These are phyloP conservation scores for Elgaria multicarinata DNA, from an alignment of 2,113 vertebrate genomes.

Conservation along the genomic window DNA sequence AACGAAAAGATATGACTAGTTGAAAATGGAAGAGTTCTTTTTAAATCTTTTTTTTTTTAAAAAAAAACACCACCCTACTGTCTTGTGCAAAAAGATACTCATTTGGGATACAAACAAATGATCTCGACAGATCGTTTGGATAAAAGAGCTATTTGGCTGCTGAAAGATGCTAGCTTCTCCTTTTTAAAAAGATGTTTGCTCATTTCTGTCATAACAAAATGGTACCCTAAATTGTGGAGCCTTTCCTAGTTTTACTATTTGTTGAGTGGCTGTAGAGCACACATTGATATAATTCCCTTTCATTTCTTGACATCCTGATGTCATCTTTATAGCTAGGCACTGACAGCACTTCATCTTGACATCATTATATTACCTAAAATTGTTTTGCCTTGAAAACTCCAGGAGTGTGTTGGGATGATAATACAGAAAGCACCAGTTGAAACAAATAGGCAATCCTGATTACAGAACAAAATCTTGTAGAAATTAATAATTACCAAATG, in stretches of 20 bases:
- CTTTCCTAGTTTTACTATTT: conserved; percentile 69
- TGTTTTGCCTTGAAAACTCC: conserved; percentile 61
- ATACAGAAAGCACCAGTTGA: conserved; percentile 64
- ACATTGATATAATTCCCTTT: conserved; percentile 73
- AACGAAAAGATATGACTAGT: conserved; percentile 48
- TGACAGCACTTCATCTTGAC: conserved; percentile 79
- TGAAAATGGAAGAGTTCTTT: conserved; percentile 55
- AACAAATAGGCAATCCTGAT: conserved; percentile 51
- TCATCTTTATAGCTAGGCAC: conserved; percentile 67
- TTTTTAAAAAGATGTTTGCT: conserved; percentile 54
- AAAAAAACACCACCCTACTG: conserved; percentile 26
- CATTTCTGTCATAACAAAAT: conserved; percentile 78
- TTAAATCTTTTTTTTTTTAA: conserved; percentile 31
- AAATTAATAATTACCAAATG: conserved; percentile 16
- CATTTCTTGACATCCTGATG: conserved; percentile 76
- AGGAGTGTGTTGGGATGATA: conserved; percentile 51
- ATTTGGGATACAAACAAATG: conserved; percentile 65
- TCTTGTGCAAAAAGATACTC: conserved; percentile 61
- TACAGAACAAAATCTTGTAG: conserved; percentile 29
- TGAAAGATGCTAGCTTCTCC: conserved; percentile 59
- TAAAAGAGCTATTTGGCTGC: conserved; percentile 65
- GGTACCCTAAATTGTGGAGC: conserved; percentile 67
- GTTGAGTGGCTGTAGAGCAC: conserved; percentile 74
- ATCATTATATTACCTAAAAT: conserved; percentile 73
- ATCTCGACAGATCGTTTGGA: conserved; percentile 70